phyloP scores from a whole-genome alignment of 37 sponge, comb jelly and placozoan genomes.

The Ianthella basta region DNA sequence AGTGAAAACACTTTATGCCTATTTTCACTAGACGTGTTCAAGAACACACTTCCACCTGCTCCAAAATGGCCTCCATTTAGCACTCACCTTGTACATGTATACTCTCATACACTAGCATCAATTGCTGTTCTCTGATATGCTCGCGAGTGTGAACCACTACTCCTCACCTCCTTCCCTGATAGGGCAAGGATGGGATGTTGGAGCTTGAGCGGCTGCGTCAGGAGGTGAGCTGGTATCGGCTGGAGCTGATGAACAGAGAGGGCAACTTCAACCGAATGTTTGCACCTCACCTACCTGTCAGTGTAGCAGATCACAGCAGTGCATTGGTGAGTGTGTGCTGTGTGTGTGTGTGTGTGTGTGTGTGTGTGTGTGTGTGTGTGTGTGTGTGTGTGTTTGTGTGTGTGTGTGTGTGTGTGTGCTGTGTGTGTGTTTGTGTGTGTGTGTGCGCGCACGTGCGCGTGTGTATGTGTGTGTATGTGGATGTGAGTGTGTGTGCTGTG shows the following conservation, averaged over 20 bases:
- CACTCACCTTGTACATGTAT: no score
- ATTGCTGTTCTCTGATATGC: no score
- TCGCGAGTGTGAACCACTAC: background rate
- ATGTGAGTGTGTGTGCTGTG: constrained; percentile 18
- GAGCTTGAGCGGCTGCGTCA: constrained; percentile 1
- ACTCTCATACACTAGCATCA: no score
- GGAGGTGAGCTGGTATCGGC: constrained; percentile 6
- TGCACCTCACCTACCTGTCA: background rate
- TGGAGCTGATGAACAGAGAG: constrained; percentile 36
- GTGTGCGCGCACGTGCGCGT: background rate
- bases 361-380: background rate
- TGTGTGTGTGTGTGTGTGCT: background rate
- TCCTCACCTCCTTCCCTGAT: background rate
- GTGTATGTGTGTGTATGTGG: constrained; percentile 22
- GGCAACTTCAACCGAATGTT: constrained; percentile 31
- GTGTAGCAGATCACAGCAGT: background rate
- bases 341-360: no score
- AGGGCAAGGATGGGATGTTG: background rate
- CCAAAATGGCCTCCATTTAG: no score
- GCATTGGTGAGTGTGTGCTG: no score
- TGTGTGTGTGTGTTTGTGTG: background rate
- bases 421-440: background rate
- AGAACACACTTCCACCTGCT: no score
- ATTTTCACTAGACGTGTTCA: no score
- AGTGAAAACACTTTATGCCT: background rate